Evolutionary conservation across 2,797 vertebrate species (phyloP).

Genomic region (Clarias fuscus): DNA sequence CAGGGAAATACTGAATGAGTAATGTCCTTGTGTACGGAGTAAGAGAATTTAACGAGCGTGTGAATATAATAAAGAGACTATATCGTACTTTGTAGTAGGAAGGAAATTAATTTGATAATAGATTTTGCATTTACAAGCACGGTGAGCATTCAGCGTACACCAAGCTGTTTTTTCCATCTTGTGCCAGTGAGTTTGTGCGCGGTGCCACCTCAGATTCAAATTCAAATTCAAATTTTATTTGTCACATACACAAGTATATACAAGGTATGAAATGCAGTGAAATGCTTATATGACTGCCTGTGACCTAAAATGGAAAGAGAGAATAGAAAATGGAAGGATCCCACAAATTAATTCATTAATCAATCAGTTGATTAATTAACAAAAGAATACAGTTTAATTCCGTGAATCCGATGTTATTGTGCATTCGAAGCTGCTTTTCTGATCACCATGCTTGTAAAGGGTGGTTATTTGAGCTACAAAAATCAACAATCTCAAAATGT

Average conservation of each 20-base stretch:
- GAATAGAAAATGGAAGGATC: no score
- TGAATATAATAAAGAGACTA: background rate
- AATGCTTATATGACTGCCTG: no score
- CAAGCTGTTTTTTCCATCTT: background rate
- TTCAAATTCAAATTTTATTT: no score
- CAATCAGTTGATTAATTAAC: no score
- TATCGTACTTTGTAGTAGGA: background rate
- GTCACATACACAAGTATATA: no score
- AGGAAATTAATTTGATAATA: background rate
- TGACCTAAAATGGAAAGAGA: no score
- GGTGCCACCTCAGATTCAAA: background rate
- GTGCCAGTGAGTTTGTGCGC: background rate
- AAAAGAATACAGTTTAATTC: no score
- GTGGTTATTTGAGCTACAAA: background rate
- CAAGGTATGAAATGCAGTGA: no score
- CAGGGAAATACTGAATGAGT: background rate
- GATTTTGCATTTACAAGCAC: background rate
- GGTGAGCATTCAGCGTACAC: background rate
- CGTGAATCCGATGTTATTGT: background rate
- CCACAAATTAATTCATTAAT: no score
- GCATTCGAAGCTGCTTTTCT: background rate
- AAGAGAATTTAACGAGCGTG: background rate
- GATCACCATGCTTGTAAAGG: background rate
- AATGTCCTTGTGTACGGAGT: background rate
- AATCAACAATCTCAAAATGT: background rate